Conservation (phyloP, 2,113 vertebrate genomes). For the Cyanoderma ruficeps region DNA sequence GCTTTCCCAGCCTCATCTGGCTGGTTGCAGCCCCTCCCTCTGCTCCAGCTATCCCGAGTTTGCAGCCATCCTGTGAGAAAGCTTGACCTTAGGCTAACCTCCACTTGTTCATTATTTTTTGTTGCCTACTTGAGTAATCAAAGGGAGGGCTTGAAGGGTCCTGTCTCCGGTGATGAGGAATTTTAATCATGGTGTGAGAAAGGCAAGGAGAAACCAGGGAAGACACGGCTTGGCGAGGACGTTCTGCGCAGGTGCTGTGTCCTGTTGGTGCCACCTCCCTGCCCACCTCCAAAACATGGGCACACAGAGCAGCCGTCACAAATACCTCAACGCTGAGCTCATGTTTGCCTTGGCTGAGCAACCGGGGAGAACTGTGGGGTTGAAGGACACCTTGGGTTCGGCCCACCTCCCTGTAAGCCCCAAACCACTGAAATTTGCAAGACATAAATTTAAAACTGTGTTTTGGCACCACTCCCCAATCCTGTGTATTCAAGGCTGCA, state of each 20-base stretch:
- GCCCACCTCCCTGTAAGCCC: not conserved
- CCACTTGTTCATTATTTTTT: not conserved
- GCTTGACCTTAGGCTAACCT: not conserved
- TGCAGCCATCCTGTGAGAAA: not conserved
- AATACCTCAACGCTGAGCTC: slow-evolving; percentile 17
- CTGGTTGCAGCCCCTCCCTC: not conserved
- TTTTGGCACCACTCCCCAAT: not conserved
- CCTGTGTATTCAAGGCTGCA: not conserved
- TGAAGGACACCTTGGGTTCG: not conserved
- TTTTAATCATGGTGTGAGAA: not conserved
- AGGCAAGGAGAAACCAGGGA: not conserved
- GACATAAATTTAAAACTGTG: not conserved
- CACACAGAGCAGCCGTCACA: fast-evolving
- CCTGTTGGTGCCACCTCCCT: not conserved
- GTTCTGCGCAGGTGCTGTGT: fast-evolving
- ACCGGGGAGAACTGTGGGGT: not conserved
- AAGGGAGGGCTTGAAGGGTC: not conserved
- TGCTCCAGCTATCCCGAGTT: not conserved
- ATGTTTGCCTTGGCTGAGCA: slow-evolving; percentile 2
- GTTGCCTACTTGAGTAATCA: not conserved
- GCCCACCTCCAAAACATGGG: not conserved
- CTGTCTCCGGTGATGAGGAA: fast-evolving
- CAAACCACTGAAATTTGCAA: not conserved
- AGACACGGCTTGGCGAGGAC: fast-evolving
- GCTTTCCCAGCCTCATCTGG: not conserved